Conservation (phyloP, 2,113 vertebrate genomes). For the Noturus placidus region DNA sequence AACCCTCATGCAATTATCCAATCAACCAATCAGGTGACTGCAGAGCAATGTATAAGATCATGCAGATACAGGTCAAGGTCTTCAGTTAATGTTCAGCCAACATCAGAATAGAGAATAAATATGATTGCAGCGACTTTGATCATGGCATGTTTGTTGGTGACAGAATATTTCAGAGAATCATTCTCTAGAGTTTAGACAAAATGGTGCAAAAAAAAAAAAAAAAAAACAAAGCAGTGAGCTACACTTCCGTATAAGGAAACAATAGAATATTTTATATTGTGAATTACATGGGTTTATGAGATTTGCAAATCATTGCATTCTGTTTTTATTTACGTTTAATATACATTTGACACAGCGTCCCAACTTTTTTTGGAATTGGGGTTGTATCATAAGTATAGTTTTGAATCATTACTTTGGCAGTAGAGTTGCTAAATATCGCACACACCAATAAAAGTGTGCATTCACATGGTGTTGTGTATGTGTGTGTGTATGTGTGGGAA, state of each 20-base stretch:
- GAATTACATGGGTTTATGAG: no score
- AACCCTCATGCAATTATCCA: neutral
- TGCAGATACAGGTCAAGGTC: neutral
- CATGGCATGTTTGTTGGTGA: neutral
- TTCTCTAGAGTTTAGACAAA: neutral
- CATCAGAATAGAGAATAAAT: neutral
- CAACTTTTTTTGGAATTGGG: no score
- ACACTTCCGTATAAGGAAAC: neutral
- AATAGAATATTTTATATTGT: neutral
- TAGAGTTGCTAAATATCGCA: no score
- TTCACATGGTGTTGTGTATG: neutral
- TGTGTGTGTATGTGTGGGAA: neutral
- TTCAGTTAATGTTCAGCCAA: neutral
- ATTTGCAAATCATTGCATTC: no score
- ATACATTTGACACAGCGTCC: no score
- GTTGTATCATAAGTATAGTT: no score
- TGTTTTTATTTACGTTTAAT: no score
- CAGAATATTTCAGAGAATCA: neutral
- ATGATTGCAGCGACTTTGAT: neutral
- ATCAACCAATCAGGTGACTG: neutral
- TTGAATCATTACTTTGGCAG: no score
- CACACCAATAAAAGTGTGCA: neutral
- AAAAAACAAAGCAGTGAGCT: no score
- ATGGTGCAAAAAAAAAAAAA: neutral
- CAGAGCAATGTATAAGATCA: neutral